Base-by-base conservation (phyloP, 2,797 vertebrate genomes). In the Xiphorhynchus erythropygius region DNA sequence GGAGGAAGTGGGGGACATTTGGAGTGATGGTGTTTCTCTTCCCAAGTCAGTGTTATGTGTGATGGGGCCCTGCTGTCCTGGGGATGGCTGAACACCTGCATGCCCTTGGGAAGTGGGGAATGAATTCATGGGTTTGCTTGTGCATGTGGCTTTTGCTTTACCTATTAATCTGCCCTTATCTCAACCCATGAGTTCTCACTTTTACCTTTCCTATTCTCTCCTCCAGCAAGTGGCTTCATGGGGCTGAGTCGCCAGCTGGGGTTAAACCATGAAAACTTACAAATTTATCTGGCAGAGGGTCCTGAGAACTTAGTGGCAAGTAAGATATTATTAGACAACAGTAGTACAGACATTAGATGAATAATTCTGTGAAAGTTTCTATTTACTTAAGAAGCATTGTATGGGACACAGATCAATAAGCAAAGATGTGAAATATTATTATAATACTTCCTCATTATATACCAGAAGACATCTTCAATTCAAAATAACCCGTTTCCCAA, bases 401-500 rank as follows among this genome's bases (percentile, higher is more conserved):
- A 56, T 35, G 42, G 16, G 35, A 86, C 37, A 33, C 5, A 52
- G 67, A 39, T 60, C 65, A 84, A 46, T 44, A 59, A 47, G 33
- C 28, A 87, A 91, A 85, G 71, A 65, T 18, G 23, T 49, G 59
- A 84, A 92, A 64, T 65, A 82, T 50, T 86, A 69, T 57, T 75
- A 17, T 47, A 93, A 67, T 30, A 74, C 18, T 56, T 84, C 57
- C 49, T 90, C 47, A 33, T 85, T 37, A 49, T 39, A 83, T 41
- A 46, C 41, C 42, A 62, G 52, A 77, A 94, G 50, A 53, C 42
- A 57, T 25, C 18, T 55, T 70, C 46, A 78, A 56, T 49, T 69
- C 55, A 81, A 69, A 87, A 46, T 33, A 90, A 88, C 37, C 46
- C 18, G 78, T 68, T 95, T 96, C 79, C 74, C 87, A 94, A 75